Percentiles rank a stretch among this genome's conserved stretches.
These are phyloP conservation scores for Mesocentrotus franciscanus DNA, from an alignment of 53 echinoderm and acorn worm genomes.

Conservation along the genomic window DNA sequence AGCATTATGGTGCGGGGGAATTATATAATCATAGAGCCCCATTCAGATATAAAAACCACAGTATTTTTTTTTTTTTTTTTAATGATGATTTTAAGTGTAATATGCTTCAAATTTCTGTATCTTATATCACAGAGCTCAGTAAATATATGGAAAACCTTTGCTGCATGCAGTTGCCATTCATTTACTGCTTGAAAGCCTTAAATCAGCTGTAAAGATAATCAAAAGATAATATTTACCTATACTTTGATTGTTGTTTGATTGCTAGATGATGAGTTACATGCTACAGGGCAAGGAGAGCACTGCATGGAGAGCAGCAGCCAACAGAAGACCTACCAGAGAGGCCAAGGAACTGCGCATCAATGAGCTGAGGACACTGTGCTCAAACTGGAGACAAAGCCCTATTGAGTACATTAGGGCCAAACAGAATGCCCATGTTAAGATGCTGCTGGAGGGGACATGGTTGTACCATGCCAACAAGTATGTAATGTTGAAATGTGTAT, in stretches of 20 bases:
- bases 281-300: slow-evolving; percentile 94
- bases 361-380: slow-evolving; percentile 77
- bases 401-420: slow-evolving; percentile 78
- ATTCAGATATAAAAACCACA: no score
- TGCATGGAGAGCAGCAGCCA: slow-evolving; percentile 78
- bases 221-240: background rate
- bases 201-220: background rate
- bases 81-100: no score
- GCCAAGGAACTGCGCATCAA: slow-evolving; percentile 78
- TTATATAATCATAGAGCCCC: no score
- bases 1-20: no score
- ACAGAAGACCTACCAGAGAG: slow-evolving; percentile 73
- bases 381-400: slow-evolving; percentile 89
- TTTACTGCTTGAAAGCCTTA: no score
- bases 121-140: no score
- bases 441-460: slow-evolving; percentile 87
- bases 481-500: background rate
- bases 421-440: slow-evolving; percentile 82
- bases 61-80: no score
- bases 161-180: no score
- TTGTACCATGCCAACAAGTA: slow-evolving; percentile 93
- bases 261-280: slow-evolving; percentile 86
- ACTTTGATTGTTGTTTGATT: slow-evolving; percentile 12
- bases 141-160: no score
- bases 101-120: no score